Evolutionary conservation across 2,113 vertebrate species (phyloP).

Genomic region (Fregata magnificens): DNA sequence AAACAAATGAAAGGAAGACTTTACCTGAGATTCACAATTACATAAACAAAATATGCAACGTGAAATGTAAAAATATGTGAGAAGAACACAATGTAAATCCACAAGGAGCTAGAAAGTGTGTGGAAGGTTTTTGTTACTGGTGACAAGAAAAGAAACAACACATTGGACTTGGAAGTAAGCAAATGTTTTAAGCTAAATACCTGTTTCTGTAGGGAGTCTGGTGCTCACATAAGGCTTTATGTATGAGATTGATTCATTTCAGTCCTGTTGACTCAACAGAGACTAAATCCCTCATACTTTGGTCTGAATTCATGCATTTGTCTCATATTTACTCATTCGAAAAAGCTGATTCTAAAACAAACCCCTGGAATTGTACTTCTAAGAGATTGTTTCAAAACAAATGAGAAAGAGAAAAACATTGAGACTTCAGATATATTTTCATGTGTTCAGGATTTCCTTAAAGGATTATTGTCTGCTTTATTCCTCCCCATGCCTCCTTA

Average conservation of each 20-base stretch:
- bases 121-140: background rate
- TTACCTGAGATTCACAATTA: background rate
- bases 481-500: background rate
- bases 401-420: background rate
- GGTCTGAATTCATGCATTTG: background rate
- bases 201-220: background rate
- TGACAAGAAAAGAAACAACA: background rate
- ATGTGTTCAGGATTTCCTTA: background rate
- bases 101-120: accelerated
- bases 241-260: background rate
- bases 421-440: background rate
- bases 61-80: background rate
- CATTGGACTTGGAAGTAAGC: background rate
- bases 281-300: background rate
- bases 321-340: background rate
- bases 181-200: background rate
- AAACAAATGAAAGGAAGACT: background rate
- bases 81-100: background rate
- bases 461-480: background rate
- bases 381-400: background rate
- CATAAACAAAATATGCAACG: background rate
- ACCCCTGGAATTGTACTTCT: background rate
- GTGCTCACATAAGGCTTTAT: background rate
- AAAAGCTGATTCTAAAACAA: background rate
- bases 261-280: background rate